phyloP scores from a whole-genome alignment of 2,113 vertebrate genomes.

The Corynorhinus townsendii region DNA sequence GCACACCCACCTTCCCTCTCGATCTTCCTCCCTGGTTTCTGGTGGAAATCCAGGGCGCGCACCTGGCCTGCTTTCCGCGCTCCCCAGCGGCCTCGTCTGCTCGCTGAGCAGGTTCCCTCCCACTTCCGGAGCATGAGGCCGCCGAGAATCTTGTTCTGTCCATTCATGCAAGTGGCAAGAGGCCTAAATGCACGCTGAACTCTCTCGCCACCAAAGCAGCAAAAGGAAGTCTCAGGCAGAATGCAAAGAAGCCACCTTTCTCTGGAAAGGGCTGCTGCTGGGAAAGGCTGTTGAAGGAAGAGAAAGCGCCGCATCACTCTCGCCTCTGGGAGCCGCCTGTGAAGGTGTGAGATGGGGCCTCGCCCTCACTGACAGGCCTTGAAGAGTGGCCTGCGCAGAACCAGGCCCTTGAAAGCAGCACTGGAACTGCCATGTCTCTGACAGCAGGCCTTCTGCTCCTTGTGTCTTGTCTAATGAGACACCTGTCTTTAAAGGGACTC shows the following conservation, averaged over 20 bases:
- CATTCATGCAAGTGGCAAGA: background rate
- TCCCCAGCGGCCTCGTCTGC: accelerated
- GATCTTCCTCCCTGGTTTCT: background rate
- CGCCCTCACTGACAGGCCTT: background rate
- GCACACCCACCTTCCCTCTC: background rate
- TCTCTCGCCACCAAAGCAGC: background rate
- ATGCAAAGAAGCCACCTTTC: background rate
- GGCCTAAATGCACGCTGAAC: no score
- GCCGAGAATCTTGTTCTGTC: background rate
- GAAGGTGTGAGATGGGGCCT: background rate
- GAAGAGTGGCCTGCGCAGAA: background rate
- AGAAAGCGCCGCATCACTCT: background rate
- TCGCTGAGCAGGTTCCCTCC: background rate
- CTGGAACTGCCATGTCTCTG: background rate
- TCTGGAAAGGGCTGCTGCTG: background rate
- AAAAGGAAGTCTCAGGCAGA: background rate
- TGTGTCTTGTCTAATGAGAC: background rate
- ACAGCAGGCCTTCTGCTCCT: background rate
- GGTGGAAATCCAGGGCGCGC: background rate
- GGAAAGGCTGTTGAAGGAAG: background rate
- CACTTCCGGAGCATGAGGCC: background rate
- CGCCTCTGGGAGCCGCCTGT: accelerated
- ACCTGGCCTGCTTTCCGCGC: no score
- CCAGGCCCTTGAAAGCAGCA: background rate
- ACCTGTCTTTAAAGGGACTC: background rate